Conservation (phyloP, 2,113 vertebrate species). For the Forbesichthys papilliferus region DNA sequence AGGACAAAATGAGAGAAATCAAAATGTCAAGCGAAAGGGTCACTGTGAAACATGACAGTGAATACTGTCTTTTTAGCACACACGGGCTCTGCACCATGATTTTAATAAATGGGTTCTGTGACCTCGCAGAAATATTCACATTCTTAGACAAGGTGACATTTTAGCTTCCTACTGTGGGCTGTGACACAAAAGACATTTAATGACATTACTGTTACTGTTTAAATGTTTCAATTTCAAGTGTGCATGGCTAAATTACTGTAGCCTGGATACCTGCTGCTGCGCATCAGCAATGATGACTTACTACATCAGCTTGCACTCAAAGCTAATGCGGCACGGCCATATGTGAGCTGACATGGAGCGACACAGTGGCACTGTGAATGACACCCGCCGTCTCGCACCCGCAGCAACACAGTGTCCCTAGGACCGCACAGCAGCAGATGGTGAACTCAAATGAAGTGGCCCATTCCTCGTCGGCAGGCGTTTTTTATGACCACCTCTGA, state of each 20-base stretch:
- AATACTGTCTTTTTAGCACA: constrained; percentile 45
- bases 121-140: constrained; percentile 52
- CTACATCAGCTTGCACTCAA: not conserved
- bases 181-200: constrained; percentile 57
- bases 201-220: constrained; percentile 49
- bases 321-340: too few species aligned
- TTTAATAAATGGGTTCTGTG: constrained; percentile 58
- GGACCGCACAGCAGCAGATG: too few species aligned
- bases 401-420: too few species aligned
- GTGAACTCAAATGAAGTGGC: too few species aligned
- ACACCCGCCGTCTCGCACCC: too few species aligned
- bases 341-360: too few species aligned
- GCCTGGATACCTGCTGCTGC: not conserved
- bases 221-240: constrained; percentile 51
- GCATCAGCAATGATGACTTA: constrained; percentile 18
- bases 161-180: constrained; percentile 42
- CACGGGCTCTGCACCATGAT: not conserved
- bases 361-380: too few species aligned
- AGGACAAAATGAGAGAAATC: constrained; percentile 58
- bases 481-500: too few species aligned
- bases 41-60: constrained; percentile 49
- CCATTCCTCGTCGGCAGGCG: too few species aligned
- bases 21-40: constrained; percentile 61
- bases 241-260: constrained; percentile 26
- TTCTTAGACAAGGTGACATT: constrained; percentile 59